A percentile compares a stretch with the other conserved stretches of the same genome.
Evolutionary conservation across 2,797 vertebrate genomes (phyloP).

Genomic region (Enteromius fasciolatus): DNA sequence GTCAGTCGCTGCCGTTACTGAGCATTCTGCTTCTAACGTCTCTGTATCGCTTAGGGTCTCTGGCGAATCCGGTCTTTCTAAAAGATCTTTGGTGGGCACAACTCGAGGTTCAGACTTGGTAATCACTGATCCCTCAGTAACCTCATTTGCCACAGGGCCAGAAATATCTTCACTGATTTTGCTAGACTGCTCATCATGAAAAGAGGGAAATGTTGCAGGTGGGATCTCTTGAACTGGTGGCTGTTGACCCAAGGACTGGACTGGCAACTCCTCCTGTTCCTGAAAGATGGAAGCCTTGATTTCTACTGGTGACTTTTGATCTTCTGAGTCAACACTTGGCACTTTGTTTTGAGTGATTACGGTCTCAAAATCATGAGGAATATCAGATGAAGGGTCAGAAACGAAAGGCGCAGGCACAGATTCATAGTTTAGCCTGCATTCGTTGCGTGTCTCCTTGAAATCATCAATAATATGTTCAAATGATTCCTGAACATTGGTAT

Average conservation of each 20-base stretch:
- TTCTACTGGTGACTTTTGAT: slow-evolving; percentile 40
- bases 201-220: slow-evolving; percentile 68
- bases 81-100: slow-evolving; percentile 52
- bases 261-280: slow-evolving; percentile 56
- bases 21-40: slow-evolving; percentile 53
- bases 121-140: slow-evolving; percentile 42
- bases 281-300: slow-evolving; percentile 41
- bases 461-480: slow-evolving; percentile 68
- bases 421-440: slow-evolving; percentile 53
- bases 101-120: slow-evolving; percentile 48
- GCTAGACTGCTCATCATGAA: slow-evolving; percentile 59
- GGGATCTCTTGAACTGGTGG: slow-evolving; percentile 61
- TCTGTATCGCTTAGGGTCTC: slow-evolving; percentile 62
- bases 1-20: slow-evolving; percentile 67
- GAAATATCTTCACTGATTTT: slow-evolving; percentile 55
- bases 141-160: slow-evolving; percentile 43
- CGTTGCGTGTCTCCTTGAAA: slow-evolving; percentile 58
- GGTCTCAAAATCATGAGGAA: slow-evolving; percentile 47
- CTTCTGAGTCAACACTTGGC: slow-evolving; percentile 33
- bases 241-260: slow-evolving; percentile 53
- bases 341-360: slow-evolving; percentile 38
- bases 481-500: slow-evolving; percentile 62
- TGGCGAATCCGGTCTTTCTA: slow-evolving; percentile 41
- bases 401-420: slow-evolving; percentile 61
- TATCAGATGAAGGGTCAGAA: slow-evolving; percentile 58